Conservation (phyloP, 2,797 vertebrate genomes). For the Sebastolobus alascanus region DNA sequence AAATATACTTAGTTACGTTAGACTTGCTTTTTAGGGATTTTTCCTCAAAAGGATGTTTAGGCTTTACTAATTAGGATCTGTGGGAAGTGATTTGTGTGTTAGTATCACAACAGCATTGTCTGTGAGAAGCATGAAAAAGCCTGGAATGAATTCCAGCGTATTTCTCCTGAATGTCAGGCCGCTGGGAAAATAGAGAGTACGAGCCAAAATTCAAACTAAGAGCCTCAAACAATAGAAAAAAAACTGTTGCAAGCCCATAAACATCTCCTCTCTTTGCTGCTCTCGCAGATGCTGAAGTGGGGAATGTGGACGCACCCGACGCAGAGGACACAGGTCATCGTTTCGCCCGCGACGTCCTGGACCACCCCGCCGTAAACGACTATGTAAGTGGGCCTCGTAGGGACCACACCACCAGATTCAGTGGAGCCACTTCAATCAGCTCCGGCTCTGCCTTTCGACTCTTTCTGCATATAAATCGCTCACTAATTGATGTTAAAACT, state of each 20-base stretch:
- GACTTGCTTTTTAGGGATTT: not conserved
- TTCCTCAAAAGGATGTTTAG: conserved; percentile 13
- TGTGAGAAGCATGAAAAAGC: conserved; percentile 41
- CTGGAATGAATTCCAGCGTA: conserved; percentile 28
- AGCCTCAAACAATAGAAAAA: conserved; percentile 28
- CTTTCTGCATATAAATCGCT: conserved; percentile 84
- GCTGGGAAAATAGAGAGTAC: conserved; percentile 35
- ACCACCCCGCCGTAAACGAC: conserved; percentile 90
- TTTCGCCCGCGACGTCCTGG: conserved; percentile 87
- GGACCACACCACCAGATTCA: conserved; percentile 61
- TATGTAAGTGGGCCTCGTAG: conserved; percentile 88
- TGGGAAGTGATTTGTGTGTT: conserved; percentile 29
- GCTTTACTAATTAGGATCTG: conserved; percentile 38
- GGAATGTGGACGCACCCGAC: conserved; percentile 81
- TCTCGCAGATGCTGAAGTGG: conserved; percentile 85
- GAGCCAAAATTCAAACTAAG: conserved; percentile 42
- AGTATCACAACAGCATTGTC: conserved; percentile 48
- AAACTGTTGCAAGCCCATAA: conserved; percentile 7
- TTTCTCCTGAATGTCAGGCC: conserved; percentile 54
- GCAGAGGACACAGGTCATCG: conserved; percentile 82
- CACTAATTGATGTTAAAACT: conserved; percentile 87
- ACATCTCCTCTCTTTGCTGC: conserved; percentile 5
- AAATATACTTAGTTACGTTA: not conserved
- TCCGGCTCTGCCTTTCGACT: conserved; percentile 64
- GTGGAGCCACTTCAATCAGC: conserved; percentile 69